Conservation (phyloP, 2,113 vertebrate species). For the Bubalus kerabau region DNA sequence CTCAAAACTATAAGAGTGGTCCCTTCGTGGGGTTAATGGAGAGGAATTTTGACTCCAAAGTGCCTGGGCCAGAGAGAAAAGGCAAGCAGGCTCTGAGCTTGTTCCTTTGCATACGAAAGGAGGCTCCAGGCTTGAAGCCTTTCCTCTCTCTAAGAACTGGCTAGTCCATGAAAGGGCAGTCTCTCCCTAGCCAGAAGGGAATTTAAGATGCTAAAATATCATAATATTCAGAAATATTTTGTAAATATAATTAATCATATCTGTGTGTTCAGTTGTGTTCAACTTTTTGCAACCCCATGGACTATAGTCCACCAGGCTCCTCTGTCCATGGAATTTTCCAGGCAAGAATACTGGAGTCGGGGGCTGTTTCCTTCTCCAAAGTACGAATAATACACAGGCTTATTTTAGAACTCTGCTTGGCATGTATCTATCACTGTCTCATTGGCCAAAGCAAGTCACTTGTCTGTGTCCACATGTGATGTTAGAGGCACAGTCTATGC, state of each 20-base stretch:
- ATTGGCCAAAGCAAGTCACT: background rate
- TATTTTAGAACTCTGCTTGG: background rate
- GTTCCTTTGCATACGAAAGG: background rate
- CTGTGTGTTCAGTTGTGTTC: background rate
- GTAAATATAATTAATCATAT: background rate
- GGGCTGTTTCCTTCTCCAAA: background rate
- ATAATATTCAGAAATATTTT: background rate
- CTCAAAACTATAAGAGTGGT: background rate
- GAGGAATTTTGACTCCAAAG: background rate
- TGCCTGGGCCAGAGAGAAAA: background rate
- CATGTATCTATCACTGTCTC: background rate
- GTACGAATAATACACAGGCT: background rate
- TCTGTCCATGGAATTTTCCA: background rate
- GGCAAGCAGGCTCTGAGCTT: background rate
- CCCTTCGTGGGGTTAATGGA: background rate
- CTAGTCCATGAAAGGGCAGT: fast-evolving
- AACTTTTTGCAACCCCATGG: background rate
- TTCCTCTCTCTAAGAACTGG: background rate
- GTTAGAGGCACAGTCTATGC: background rate
- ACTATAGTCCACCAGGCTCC: background rate
- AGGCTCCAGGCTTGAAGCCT: background rate
- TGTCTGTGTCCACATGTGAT: background rate
- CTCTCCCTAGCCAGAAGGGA: background rate
- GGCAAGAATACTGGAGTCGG: background rate
- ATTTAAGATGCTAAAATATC: background rate